Percentiles rank a stretch among this genome's conserved stretches.
These are phyloP conservation scores for Drosophila ezoana DNA, from an alignment of 2,888 invertebrate species.

Conservation along the genomic window DNA sequence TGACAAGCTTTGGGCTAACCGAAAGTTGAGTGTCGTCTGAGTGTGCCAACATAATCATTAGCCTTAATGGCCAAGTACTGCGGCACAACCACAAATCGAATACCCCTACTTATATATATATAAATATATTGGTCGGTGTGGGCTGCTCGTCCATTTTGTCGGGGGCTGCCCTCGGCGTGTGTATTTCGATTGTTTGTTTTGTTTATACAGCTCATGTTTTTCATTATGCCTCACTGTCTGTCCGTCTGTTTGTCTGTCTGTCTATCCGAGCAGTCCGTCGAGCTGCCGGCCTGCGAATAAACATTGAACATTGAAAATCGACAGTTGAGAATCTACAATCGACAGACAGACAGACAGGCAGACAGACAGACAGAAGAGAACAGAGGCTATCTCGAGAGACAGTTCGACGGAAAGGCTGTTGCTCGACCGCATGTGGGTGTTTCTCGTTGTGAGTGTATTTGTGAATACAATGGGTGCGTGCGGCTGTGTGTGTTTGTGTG, in stretches of 20 bases:
- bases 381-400: slow-evolving; percentile 19
- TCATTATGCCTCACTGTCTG: slow-evolving; percentile 46
- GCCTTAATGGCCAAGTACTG: slow-evolving; percentile 51
- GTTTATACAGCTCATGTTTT: slow-evolving; percentile 80
- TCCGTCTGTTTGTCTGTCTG: not conserved
- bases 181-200: slow-evolving; percentile 73
- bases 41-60: slow-evolving; percentile 50
- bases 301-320: slow-evolving; percentile 61
- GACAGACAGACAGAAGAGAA: slow-evolving; percentile 12
- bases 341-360: slow-evolving; percentile 45
- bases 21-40: slow-evolving; percentile 4
- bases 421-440: slow-evolving; percentile 53
- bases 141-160: slow-evolving; percentile 7
- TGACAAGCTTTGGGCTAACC: slow-evolving; percentile 12
- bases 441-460: slow-evolving; percentile 28
- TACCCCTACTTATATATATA: slow-evolving; percentile 1
- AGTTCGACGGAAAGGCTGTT: slow-evolving; percentile 51
- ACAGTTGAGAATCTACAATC: slow-evolving; percentile 52
- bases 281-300: slow-evolving; percentile 56
- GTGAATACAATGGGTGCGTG: slow-evolving; percentile 35
- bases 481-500: slow-evolving; percentile 26
- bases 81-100: slow-evolving; percentile 17
- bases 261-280: slow-evolving; percentile 1
- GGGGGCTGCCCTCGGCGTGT: slow-evolving; percentile 54
- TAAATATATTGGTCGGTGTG: not conserved